phyloP scores from a whole-genome alignment of 1,140 invertebrate genomes.

The Magallana ariakensis region DNA sequence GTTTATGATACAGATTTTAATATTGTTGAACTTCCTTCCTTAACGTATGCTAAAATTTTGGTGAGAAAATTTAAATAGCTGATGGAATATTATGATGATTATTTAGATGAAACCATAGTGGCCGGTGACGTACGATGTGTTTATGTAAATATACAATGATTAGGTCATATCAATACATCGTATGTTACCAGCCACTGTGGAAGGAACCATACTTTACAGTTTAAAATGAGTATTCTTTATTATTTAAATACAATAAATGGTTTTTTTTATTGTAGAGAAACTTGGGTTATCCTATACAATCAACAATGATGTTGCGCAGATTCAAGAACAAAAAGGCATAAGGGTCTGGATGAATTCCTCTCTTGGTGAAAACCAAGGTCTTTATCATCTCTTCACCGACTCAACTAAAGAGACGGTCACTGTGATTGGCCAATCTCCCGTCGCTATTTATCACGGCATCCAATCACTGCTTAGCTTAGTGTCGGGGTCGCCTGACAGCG shows the following conservation, averaged over 20 bases:
- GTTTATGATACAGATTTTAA: too few species aligned
- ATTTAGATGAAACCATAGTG: too few species aligned
- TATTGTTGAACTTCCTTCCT: too few species aligned
- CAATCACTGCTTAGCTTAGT: slow-evolving; percentile 66
- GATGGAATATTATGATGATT: too few species aligned
- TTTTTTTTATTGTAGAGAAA: slow-evolving; percentile 18
- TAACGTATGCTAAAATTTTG: too few species aligned
- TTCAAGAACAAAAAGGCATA: not conserved
- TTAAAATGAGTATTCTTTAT: not conserved
- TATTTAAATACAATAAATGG: not conserved
- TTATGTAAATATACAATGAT: too few species aligned
- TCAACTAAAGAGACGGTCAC: slow-evolving; percentile 39
- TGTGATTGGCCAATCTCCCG: slow-evolving; percentile 55
- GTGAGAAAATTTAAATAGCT: too few species aligned
- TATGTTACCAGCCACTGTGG: not conserved
- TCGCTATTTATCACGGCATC: slow-evolving; percentile 71
- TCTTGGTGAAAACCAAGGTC: slow-evolving; percentile 44
- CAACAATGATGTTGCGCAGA: not conserved
- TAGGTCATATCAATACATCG: not conserved
- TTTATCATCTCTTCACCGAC: slow-evolving; percentile 57
- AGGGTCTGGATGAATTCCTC: not conserved
- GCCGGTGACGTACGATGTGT: too few species aligned
- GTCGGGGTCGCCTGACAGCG: slow-evolving; percentile 33
- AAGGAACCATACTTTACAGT: not conserved
- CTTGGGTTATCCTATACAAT: not conserved